Percentiles rank a stretch among this genome's conserved stretches.
Conservation (phyloP, 2,113 vertebrate genomes). For the Gallinago media region DNA sequence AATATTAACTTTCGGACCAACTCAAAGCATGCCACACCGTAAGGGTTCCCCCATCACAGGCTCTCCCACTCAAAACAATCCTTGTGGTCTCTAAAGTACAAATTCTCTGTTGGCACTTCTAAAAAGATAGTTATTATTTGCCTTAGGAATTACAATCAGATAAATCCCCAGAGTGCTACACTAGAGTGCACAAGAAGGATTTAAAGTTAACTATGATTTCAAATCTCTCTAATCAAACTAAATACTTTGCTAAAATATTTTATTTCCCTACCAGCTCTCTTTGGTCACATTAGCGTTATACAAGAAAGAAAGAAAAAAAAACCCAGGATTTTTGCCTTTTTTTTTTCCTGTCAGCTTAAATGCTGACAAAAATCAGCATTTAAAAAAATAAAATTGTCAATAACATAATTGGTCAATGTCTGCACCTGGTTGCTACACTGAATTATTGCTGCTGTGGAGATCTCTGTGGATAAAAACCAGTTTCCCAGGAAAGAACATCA, state of each 20-base stretch:
- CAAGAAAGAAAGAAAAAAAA: neutral
- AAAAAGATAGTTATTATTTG: neutral
- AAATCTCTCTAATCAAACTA: neutral
- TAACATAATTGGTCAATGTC: neutral
- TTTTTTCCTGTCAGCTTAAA: no score
- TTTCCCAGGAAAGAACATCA: neutral
- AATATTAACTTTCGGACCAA: neutral
- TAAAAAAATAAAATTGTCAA: neutral
- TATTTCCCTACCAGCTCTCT: neutral
- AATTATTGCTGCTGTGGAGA: neutral
- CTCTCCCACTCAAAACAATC: neutral
- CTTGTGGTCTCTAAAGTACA: neutral
- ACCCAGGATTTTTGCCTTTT: no score
- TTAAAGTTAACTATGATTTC: neutral
- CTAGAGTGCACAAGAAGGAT: neutral
- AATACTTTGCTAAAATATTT: neutral
- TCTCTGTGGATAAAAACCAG: neutral
- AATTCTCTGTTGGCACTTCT: neutral
- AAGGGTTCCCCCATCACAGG: neutral
- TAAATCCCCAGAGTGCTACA: neutral
- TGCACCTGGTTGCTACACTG: neutral
- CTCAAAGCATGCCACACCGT: neutral
- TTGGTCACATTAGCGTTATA: neutral
- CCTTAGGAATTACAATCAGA: neutral
- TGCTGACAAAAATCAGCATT: neutral